Evolutionary conservation across 2,797 vertebrate species (phyloP), one percentile per base, ranked within the genome.

Genomic region (Lutjanus campechanus): DNA sequence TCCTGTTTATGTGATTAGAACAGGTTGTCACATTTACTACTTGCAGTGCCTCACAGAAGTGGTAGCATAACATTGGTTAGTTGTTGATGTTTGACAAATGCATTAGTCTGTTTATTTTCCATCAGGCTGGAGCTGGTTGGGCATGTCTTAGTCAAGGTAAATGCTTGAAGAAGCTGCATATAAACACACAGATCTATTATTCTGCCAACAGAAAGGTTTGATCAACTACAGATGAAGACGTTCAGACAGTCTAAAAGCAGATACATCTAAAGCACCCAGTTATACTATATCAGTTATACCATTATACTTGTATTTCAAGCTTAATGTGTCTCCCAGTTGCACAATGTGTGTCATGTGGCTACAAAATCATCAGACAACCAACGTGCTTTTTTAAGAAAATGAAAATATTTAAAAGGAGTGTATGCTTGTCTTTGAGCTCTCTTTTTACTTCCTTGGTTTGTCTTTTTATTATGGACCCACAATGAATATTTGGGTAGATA

Each of bases 291-390:
- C n/a, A n/a, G n/a, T n/a, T n/a, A n/a, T n/a, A 29, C 7, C 7
- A 41, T 53, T 29, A 1, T 3, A 36, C 13, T 29, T 58, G 25
- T 58, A 9, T 36, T 58, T 16, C 29, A 40, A 51, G 25, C 17
- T 44, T 43, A 56, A 49, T 43, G 19, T 61, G 43, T 60, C 61
- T 53, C 53, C 29, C 53, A 0, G n/a, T 46, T 82, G n/a, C 41
- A 46, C 20, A 44, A 22, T 53, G 44, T 43, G n/a, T 54, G 19
- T 50, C 44, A 15, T 50, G 43, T 58, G 8, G 22, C 3, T 46
- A 16, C 17, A 55, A 77, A 63, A 53, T 41, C 9, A 51, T 15
- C 11, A 60, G 55, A 19, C 43, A n/a, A 43, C 29, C 22, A 36
- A n/a, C 55, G 15, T 67, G 11, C 49, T 69, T 66, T 66, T 54